Evolutionary conservation across 2,888 invertebrate genomes (phyloP).

Genomic region (Pollenia amentaria): DNA sequence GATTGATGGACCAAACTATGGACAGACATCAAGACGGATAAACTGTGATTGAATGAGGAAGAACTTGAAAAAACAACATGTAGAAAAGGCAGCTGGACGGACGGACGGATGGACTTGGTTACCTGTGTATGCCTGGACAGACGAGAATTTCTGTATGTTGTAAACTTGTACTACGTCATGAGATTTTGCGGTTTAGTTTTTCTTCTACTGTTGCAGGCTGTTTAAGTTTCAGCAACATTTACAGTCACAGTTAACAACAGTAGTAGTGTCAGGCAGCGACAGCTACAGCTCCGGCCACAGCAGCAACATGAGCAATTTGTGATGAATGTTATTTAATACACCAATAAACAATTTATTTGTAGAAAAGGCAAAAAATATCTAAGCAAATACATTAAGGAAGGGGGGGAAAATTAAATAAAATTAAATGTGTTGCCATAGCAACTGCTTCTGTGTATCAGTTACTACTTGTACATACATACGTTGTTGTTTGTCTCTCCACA

Average conservation of each 20-base stretch:
- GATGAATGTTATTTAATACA: constrained; percentile 73
- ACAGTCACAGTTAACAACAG: constrained; percentile 37
- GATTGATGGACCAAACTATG: constrained; percentile 51
- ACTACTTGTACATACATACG: not conserved
- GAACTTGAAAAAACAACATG: constrained; percentile 20
- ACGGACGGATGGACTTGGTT: constrained; percentile 9
- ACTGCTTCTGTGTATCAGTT: constrained; percentile 47
- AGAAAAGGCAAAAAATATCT: constrained; percentile 15
- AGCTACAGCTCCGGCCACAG: constrained; percentile 8
- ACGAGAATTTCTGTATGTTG: constrained; percentile 22
- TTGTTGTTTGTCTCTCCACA: not conserved
- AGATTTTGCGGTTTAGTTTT: constrained; percentile 55
- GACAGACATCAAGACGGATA: constrained; percentile 44
- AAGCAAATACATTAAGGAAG: constrained; percentile 23
- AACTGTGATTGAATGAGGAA: constrained; percentile 66
- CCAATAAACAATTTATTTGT: constrained; percentile 50
- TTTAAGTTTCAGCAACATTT: constrained; percentile 45
- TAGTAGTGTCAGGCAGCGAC: constrained; percentile 27
- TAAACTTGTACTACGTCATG: constrained; percentile 54
- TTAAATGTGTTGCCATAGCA: constrained; percentile 32
- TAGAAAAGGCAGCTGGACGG: constrained; percentile 20
- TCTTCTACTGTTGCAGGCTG: constrained; percentile 42
- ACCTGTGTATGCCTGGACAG: not conserved
- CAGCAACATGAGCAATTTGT: constrained; percentile 68
- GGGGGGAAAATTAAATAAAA: constrained; percentile 4